Base-by-base conservation (phyloP, 2,797 vertebrate species). In the Decapterus maruadsi region DNA sequence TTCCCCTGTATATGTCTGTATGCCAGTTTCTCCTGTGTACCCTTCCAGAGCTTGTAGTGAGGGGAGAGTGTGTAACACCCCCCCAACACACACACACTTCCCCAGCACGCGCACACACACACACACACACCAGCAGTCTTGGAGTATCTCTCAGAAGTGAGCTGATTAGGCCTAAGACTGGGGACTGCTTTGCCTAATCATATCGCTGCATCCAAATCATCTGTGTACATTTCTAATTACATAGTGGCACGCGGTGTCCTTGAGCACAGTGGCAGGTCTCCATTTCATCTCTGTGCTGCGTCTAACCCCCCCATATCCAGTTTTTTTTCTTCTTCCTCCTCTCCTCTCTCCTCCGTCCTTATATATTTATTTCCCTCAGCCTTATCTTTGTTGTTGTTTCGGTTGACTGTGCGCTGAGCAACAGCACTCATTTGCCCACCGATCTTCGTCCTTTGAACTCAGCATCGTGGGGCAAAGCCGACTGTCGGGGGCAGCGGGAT, bases 171-270 rank as follows among this genome's bases (percentile, higher is more conserved):
- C 90, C 89, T 87, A 91, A 93, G 93, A 93, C 93, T 87, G 88
- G 93, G 87, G 89, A 92, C 93, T 93, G 93, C 93, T 92, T 93
- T 93, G 88, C 91, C 92, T 95, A 95, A 95, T 95, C 94, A 95
- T 93, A 94, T 94, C 92, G 79, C 92, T 88, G 93, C 92, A 93
- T 95, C 94, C 94, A 94, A 95, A 95, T 95, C 94, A 95, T 95
- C 94, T 95, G 94, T 96, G 94, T 95, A 94, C 93, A 93, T 95
- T 94, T 95, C 94, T 95, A 95, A 96, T 95, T 95, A 95, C 93
- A 89, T 87, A 91, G 94, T 94, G 90, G 90, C 84, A 89, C 83
- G 83, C 90, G 77, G 92, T 88, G 94, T 94, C 94, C 95, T 96
- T 95, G 92, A 95, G 94, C 94, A 87, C 94, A 94, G 94, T 92